These are phyloP conservation scores for Acleris cristana DNA, from an alignment of 2,888 invertebrate genomes.

Conservation along the genomic window DNA sequence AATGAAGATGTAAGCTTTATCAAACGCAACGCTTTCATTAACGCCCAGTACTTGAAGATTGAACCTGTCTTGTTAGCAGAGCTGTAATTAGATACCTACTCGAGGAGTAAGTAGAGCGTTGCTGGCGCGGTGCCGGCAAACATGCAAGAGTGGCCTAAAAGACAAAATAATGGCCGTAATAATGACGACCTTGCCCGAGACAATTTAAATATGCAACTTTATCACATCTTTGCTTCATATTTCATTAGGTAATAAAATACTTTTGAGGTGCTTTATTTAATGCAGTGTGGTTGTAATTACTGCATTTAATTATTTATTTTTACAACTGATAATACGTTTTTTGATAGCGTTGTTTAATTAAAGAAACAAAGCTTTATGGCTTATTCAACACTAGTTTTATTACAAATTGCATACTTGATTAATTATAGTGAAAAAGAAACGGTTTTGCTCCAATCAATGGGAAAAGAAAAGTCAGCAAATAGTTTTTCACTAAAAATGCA, in stretches of 20 bases:
- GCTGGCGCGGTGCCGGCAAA: constrained; percentile 38
- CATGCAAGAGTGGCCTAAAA: constrained; percentile 51
- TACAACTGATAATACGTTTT: too few relatives aligned
- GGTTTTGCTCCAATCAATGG: too few relatives aligned
- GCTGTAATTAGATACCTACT: constrained; percentile 36
- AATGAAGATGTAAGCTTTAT: constrained; percentile 23
- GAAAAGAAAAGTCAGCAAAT: too few relatives aligned
- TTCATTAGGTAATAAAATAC: constrained; percentile 15
- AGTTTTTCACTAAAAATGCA: too few relatives aligned
- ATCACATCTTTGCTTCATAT: constrained; percentile 32
- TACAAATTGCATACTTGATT: too few relatives aligned
- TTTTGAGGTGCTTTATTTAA: constrained; percentile 3
- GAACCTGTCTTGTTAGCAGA: constrained; percentile 27
- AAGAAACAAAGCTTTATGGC: too few relatives aligned
- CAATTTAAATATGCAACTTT: constrained; percentile 27
- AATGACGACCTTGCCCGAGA: constrained; percentile 39
- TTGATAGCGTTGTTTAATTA: too few relatives aligned
- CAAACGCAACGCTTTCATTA: constrained; percentile 34
- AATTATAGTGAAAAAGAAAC: too few relatives aligned
- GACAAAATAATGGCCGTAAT: constrained; percentile 49
- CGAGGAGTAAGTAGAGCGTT: constrained; percentile 61
- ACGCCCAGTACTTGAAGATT: constrained; percentile 27
- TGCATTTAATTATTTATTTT: background rate
- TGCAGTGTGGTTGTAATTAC: background rate
- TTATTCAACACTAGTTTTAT: too few relatives aligned